phyloP scores from a whole-genome alignment of 1,140 invertebrate species.

The Scaptomyza pallida region DNA sequence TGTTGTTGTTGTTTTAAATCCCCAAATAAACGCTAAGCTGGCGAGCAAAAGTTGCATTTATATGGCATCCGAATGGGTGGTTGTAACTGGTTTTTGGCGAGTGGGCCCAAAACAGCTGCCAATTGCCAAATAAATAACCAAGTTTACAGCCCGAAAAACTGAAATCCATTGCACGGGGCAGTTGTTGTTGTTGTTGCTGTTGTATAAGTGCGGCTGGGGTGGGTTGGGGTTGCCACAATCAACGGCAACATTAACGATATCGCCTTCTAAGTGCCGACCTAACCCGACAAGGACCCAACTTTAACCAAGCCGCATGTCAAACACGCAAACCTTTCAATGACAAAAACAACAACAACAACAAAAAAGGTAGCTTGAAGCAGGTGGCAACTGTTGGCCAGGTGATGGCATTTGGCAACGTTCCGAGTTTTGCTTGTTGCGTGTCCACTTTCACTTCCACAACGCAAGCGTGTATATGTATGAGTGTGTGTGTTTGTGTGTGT shows the following conservation, averaged over 20 bases:
- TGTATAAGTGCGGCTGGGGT: too few species aligned
- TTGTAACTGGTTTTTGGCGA: background rate
- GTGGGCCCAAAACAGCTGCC: conserved; percentile 60
- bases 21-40: conserved; percentile 42
- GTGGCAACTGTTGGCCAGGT: conserved; percentile 13
- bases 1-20: conserved; percentile 62
- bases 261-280: conserved; percentile 72
- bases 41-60: conserved; percentile 39
- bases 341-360: conserved; percentile 25
- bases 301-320: conserved; percentile 60
- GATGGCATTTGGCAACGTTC: conserved; percentile 49
- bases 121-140: conserved; percentile 80
- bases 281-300: conserved; percentile 41
- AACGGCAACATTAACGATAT: conserved; percentile 81
- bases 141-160: conserved; percentile 59
- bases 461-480: conserved; percentile 26
- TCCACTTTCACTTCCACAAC: conserved; percentile 76
- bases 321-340: conserved; percentile 76
- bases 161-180: conserved; percentile 18
- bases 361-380: conserved; percentile 1
- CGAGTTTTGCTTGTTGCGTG: conserved; percentile 76
- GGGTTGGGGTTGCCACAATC: conserved; percentile 51
- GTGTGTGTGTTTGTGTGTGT: conserved; percentile 50
- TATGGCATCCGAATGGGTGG: conserved; percentile 9
- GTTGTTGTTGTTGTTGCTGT: conserved; percentile 43